A percentile compares a stretch with the other conserved stretches of the same genome.
Conservation (phyloP, 2,797 vertebrate genomes). For the Sebastes vulpes region DNA sequence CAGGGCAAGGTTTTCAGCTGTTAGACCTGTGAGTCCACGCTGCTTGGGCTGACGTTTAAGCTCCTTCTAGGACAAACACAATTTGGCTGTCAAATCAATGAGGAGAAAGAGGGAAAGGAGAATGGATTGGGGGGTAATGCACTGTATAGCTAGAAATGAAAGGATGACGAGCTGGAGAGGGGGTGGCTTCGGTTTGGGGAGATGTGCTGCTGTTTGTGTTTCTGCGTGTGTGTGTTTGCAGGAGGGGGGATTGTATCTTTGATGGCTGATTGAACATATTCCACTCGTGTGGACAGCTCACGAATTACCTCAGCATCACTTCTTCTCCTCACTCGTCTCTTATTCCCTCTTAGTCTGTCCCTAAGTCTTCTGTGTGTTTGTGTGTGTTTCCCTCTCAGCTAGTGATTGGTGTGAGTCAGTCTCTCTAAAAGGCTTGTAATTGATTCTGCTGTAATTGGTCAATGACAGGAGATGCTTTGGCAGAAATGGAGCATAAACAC, state of each 20-base stretch:
- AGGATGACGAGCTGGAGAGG: constrained; percentile 40
- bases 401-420: constrained; percentile 61
- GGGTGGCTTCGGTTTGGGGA: constrained; percentile 1
- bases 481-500: constrained; percentile 87
- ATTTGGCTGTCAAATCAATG: constrained; percentile 87
- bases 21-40: constrained; percentile 64
- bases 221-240: constrained; percentile 12
- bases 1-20: constrained; percentile 63
- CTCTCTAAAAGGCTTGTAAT: constrained; percentile 86
- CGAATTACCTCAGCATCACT: constrained; percentile 83
- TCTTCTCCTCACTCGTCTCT: constrained; percentile 47
- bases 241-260: constrained; percentile 56
- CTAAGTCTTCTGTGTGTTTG: constrained; percentile 20
- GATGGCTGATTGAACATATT: constrained; percentile 82
- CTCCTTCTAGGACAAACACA: constrained; percentile 85
- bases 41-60: constrained; percentile 80
- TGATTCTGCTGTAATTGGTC: constrained; percentile 88
- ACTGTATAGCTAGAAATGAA: constrained; percentile 63
- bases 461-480: constrained; percentile 84
- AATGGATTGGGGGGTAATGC: constrained; percentile 54
- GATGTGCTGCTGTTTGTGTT: neutral
- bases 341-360: constrained; percentile 33
- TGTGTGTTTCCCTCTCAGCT: constrained; percentile 35
- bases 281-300: constrained; percentile 76
- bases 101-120: constrained; percentile 64